These are phyloP conservation scores for Leucophenga varia DNA, from an alignment of 1,140 invertebrate species.

Conservation along the genomic window DNA sequence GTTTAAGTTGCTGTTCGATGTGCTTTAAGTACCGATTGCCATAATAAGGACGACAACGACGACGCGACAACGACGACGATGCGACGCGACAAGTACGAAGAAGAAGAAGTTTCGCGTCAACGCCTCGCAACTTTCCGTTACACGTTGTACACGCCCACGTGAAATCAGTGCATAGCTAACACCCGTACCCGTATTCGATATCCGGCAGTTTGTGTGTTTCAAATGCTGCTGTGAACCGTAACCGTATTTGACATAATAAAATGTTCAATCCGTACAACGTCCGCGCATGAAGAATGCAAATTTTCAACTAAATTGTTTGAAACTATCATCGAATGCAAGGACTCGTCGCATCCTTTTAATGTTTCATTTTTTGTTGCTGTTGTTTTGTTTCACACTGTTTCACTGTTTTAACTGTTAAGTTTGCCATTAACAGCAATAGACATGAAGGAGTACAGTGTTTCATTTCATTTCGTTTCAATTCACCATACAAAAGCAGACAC, in stretches of 20 bases:
- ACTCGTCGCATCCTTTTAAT: no score
- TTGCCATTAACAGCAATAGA: no score
- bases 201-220: not conserved
- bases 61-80: not conserved
- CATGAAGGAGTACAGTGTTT: no score
- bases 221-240: no score
- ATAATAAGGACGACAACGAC: conserved; percentile 15
- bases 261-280: conserved; percentile 32
- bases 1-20: no score
- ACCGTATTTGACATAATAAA: not conserved
- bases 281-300: conserved; percentile 42
- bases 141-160: no score
- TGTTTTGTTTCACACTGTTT: conserved; percentile 10
- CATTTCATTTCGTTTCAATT: conserved; percentile 10
- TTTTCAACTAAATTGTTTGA: conserved; percentile 38
- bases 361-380: not conserved
- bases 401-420: no score
- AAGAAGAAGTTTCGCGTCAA: no score
- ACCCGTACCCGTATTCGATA: conserved; percentile 9
- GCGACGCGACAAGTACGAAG: not conserved
- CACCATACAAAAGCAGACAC: no score
- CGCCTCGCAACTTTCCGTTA: no score
- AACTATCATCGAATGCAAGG: conserved; percentile 15
- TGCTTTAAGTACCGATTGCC: no score
- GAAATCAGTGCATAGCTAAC: no score